Conservation (phyloP, 2,113 vertebrate species). For the Dasyprocta punctata region DNA sequence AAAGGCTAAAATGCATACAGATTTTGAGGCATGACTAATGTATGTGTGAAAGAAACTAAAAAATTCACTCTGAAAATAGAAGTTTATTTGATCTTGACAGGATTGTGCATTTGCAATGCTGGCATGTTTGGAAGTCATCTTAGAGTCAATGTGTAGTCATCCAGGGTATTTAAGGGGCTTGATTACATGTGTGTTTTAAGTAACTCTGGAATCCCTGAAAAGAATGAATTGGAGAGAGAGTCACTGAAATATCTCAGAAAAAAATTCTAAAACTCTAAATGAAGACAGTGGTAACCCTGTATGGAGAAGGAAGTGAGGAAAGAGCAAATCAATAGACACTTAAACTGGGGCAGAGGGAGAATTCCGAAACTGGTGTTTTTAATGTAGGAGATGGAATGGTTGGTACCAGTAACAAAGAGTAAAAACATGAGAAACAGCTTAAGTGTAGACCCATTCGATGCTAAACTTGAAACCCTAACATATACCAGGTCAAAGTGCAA, state of each 20-base stretch:
- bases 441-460: background rate
- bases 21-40: background rate
- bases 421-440: background rate
- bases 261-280: background rate
- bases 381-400: background rate
- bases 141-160: background rate
- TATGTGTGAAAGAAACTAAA: background rate
- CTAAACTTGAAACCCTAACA: background rate
- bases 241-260: background rate
- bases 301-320: background rate
- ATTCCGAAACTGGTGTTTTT: background rate
- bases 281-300: background rate
- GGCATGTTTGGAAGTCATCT: background rate
- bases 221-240: background rate
- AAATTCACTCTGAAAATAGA: background rate
- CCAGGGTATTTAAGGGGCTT: background rate
- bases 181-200: conserved; percentile 6
- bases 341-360: background rate
- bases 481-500: background rate
- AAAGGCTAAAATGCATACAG: conserved; percentile 2
- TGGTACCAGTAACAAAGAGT: background rate
- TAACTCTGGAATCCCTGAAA: background rate
- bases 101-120: conserved; percentile 20
- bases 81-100: background rate
- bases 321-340: background rate